Evolutionary conservation across 1,140 invertebrate species (phyloP), one percentile per base, ranked within the genome.

Genomic region (Nephila pilipes): DNA sequence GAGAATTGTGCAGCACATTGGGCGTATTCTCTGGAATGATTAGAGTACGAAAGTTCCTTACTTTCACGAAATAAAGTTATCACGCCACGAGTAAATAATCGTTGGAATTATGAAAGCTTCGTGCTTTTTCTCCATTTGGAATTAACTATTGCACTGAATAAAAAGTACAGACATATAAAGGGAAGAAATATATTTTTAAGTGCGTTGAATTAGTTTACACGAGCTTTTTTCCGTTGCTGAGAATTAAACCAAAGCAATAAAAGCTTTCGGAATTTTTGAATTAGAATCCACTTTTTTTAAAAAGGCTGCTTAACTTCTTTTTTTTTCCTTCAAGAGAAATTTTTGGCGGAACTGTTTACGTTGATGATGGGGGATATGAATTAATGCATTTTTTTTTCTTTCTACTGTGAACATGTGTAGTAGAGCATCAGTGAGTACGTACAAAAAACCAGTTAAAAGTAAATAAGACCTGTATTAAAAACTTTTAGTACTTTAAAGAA

Each of bases 11-110:
- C 10, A 75, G 29, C 6, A 18, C 29, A 12, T 29, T 32, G 65
- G 29, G 29, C 14, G 65, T 75, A 32, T 75, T 75, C 65, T 32
- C 14, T 58, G 20, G 20, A 18, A 58, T 22, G 57, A 22, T 22
- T 58, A 58, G 10, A 58, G 12, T 18, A 58, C 16, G 65, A 75
- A 75, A 75, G 16, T 75, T 36, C 29, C 29, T 29, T 29, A 36
- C 25, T 32, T 75, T 32, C 65, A 32, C 16, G 25, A 32, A 75
- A 75, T 75, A 75, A 75, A 32, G 65, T 29, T 75, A 75, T 75
- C 65, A 75, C 65, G 65, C 65, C 29, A 75, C 22, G 65, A 75
- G 65, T 75, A 75, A 75, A 75, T 75, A 75, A 32, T 75, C 29
- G 25, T 29, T 75, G 65, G 25, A 32, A 75, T 75, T 75, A 75